Conservation (phyloP, 37 sponge, comb jelly and placozoan genomes). For the Chondrilla cf. caribensis region DNA sequence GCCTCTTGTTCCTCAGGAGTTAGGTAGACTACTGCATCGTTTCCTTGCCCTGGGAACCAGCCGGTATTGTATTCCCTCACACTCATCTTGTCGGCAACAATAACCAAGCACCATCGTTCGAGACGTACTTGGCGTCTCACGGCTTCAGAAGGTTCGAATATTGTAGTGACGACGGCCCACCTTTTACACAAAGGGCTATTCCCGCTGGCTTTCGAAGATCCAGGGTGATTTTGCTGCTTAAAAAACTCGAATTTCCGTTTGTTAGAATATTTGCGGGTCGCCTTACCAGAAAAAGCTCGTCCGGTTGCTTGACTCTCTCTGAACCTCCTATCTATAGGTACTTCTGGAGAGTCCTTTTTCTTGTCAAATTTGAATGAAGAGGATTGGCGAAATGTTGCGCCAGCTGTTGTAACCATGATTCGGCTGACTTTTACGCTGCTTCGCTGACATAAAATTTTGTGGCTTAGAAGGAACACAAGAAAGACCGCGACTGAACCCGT, state of each 20-base stretch:
- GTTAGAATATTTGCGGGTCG: slow-evolving; percentile 14
- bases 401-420: no score
- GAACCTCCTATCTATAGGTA: no score
- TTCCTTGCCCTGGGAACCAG: slow-evolving; percentile 32
- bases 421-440: no score
- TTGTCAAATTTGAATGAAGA: no score
- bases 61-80: slow-evolving; percentile 22
- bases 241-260: neutral
- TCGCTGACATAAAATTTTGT: no score
- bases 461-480: no score
- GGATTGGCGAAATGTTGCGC: no score
- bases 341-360: no score
- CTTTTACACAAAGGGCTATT: slow-evolving; percentile 21
- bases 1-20: slow-evolving; percentile 30
- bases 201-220: neutral
- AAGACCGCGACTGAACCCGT: no score
- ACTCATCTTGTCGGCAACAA: slow-evolving; percentile 48
- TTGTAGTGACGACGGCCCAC: slow-evolving; percentile 62
- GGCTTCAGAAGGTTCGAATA: slow-evolving; percentile 32
- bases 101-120: slow-evolving; percentile 47
- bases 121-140: slow-evolving; percentile 32
- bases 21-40: slow-evolving; percentile 31
- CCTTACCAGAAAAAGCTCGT: slow-evolving; percentile 27
- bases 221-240: neutral
- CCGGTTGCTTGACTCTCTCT: slow-evolving; percentile 26